phyloP scores from a whole-genome alignment of 2,113 vertebrate species.

The Gallinago undulata region DNA sequence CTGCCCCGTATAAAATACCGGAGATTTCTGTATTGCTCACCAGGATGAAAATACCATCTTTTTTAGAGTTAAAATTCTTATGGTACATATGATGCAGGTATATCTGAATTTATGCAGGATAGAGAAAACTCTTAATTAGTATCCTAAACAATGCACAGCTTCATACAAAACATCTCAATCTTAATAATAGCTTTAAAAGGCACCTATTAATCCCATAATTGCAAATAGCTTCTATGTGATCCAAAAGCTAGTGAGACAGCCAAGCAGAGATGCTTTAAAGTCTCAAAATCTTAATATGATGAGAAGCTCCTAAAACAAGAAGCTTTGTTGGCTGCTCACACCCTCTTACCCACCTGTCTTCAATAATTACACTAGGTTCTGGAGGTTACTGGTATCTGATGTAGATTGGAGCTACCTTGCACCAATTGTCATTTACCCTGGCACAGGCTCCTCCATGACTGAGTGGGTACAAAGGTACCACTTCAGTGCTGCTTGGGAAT shows the following conservation, averaged over 20 bases:
- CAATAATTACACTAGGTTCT: too few relatives aligned
- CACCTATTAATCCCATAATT: not conserved
- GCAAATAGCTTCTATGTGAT: not conserved
- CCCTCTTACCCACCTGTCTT: not conserved
- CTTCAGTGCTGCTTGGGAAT: not conserved
- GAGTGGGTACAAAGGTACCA: not conserved
- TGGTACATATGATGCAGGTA: not conserved
- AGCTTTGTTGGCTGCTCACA: not conserved
- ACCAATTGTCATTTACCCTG: not conserved
- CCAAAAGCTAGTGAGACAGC: not conserved
- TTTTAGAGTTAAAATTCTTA: not conserved
- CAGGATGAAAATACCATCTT: not conserved
- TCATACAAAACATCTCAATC: not conserved
- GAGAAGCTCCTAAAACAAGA: not conserved
- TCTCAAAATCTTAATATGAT: not conserved
- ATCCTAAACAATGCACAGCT: not conserved
- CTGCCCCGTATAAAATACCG: not conserved
- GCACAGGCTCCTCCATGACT: fast-evolving
- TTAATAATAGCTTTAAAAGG: not conserved
- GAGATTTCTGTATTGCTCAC: not conserved
- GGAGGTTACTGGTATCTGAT: not conserved
- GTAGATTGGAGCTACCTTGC: not conserved
- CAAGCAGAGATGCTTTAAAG: not conserved
- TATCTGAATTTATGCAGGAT: not conserved
- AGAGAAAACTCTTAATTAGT: not conserved